A percentile compares a stretch with the other conserved stretches of the same genome.
Evolutionary conservation across 2,113 vertebrate genomes (phyloP).

Genomic region (Urocynchramus pylzowi): DNA sequence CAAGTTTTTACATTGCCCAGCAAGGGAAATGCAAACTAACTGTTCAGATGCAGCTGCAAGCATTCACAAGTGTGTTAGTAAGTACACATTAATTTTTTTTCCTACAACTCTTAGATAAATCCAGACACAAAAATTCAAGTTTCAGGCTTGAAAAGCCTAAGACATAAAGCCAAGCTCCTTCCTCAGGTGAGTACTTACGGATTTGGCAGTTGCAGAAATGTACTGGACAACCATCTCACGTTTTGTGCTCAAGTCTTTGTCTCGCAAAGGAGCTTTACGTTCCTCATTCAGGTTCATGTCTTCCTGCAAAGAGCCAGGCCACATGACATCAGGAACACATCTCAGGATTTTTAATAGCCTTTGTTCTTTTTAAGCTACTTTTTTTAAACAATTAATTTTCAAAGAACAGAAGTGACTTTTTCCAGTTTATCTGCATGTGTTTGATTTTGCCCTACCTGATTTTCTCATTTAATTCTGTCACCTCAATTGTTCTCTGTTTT

Average conservation of each 20-base stretch:
- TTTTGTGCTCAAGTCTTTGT: conserved; percentile 91
- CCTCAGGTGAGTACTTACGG: conserved; percentile 82
- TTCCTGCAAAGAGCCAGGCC: conserved; percentile 76
- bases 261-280: conserved; percentile 89
- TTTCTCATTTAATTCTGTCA: neutral
- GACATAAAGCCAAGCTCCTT: conserved; percentile 61
- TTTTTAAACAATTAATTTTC: neutral
- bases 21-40: conserved; percentile 19
- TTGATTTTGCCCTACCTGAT: fast-evolving
- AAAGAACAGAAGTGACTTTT: neutral
- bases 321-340: neutral
- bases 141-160: neutral
- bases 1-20: conserved; percentile 25
- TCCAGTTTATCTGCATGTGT: fast-evolving
- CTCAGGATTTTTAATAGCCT: neutral
- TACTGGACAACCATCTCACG: conserved; percentile 98
- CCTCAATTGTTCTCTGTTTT: neutral
- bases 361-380: neutral
- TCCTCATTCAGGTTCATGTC: conserved; percentile 99
- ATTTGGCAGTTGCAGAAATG: conserved; percentile 96
- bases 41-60: conserved; percentile 22
- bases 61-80: conserved; percentile 14
- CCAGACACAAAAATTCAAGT: neutral
- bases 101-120: neutral
- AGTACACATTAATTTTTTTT: neutral